Percentiles rank a stretch among this genome's conserved stretches.
phyloP scores from a whole-genome alignment of 2,113 vertebrate species.

The Sialia sialis region DNA sequence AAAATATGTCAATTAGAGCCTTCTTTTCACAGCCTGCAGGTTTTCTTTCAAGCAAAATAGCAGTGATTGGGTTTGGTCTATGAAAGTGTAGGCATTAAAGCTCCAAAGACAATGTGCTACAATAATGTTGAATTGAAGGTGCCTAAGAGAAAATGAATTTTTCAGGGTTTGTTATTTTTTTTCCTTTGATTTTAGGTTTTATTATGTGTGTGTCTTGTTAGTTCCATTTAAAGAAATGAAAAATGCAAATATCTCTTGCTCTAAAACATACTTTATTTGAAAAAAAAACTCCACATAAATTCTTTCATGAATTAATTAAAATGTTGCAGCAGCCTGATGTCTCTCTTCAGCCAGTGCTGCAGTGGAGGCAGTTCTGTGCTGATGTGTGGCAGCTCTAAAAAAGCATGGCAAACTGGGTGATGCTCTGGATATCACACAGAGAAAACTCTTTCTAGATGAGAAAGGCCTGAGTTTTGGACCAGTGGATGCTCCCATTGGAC shows the following conservation, averaged over 20 bases:
- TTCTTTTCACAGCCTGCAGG: neutral
- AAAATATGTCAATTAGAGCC: slow-evolving; percentile 3
- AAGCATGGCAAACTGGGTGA: neutral
- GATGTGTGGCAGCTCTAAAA: neutral
- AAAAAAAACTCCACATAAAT: neutral
- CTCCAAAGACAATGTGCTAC: neutral
- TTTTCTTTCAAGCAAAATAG: slow-evolving; percentile 25
- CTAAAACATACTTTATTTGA: neutral
- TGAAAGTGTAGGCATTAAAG: neutral
- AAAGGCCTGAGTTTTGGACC: neutral
- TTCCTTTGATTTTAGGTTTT: slow-evolving; percentile 2
- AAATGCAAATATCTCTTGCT: neutral
- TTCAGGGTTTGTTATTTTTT: neutral
- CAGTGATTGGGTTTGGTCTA: neutral
- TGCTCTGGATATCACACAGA: neutral
- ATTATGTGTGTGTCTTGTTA: neutral
- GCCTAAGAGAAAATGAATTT: neutral
- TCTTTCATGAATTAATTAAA: neutral
- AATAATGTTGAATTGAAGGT: neutral
- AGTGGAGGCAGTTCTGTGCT: accelerated
- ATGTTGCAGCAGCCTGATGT: neutral
- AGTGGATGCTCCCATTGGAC: accelerated
- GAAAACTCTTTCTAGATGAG: neutral
- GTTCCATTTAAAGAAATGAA: neutral
- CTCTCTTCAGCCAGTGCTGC: neutral